Percentiles rank a stretch among this genome's conserved stretches.
These are phyloP conservation scores for Bhutanitis thaidina DNA, from an alignment of 2,888 invertebrate species.

Conservation along the genomic window DNA sequence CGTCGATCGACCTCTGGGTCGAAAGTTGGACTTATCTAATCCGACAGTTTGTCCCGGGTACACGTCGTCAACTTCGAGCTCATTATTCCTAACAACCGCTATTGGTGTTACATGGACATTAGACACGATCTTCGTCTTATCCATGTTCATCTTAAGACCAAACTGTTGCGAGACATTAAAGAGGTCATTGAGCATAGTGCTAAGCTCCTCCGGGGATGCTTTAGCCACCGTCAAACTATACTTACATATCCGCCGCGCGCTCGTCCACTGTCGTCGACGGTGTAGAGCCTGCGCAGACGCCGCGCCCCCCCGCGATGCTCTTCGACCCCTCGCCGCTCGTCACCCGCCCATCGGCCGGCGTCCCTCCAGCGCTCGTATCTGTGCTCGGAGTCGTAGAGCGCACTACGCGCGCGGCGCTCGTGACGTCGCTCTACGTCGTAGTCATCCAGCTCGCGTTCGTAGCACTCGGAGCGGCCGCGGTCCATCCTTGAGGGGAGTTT, in stretches of 20 bases:
- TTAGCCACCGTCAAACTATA: too few relatives aligned
- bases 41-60: too few relatives aligned
- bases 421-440: slow-evolving; percentile 35
- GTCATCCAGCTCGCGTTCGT: slow-evolving; percentile 51
- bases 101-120: too few relatives aligned
- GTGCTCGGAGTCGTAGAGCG: slow-evolving; percentile 50
- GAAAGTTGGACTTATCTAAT: too few relatives aligned
- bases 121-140: too few relatives aligned
- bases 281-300: slow-evolving; percentile 50
- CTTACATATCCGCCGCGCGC: slow-evolving; percentile 37
- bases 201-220: too few relatives aligned
- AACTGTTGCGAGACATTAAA: too few relatives aligned
- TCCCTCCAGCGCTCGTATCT: slow-evolving; percentile 39
- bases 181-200: too few relatives aligned
- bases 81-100: too few relatives aligned
- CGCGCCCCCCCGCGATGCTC: slow-evolving; percentile 29
- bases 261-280: slow-evolving; percentile 50
- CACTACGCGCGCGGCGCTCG: slow-evolving; percentile 58
- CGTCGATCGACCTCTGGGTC: too few relatives aligned
- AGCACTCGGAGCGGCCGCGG: slow-evolving; percentile 58
- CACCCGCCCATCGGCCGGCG: slow-evolving; percentile 31
- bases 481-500: slow-evolving; percentile 33
- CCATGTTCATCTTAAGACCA: too few relatives aligned
- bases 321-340: slow-evolving; percentile 29
- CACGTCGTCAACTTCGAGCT: too few relatives aligned